Conservation (phyloP, 1,140 invertebrate species). For the Catajapyx aquilonaris region DNA sequence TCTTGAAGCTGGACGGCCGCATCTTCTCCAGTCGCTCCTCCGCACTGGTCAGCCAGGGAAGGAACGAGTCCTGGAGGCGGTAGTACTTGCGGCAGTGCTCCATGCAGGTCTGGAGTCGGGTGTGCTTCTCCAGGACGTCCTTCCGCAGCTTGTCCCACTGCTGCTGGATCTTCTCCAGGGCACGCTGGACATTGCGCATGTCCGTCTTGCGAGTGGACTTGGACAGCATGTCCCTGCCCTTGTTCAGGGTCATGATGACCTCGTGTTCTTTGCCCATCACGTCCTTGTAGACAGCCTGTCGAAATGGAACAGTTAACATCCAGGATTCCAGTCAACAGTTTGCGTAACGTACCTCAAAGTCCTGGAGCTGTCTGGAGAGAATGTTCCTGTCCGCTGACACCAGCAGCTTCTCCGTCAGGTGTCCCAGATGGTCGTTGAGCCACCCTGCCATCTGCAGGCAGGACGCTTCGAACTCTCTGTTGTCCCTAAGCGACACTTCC, state of each 20-base stretch:
- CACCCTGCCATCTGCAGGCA: constrained; percentile 72
- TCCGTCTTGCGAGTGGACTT: constrained; percentile 25
- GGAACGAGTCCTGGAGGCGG: constrained; percentile 56
- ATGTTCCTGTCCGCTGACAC: constrained; percentile 69
- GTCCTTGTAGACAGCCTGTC: constrained; percentile 59
- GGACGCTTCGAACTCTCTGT: constrained; percentile 63
- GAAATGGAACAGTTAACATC: constrained; percentile 10
- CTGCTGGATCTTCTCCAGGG: constrained; percentile 65
- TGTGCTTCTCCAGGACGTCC: constrained; percentile 62
- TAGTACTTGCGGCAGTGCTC: constrained; percentile 85
- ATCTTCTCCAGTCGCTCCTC: constrained; percentile 65
- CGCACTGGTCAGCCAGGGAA: constrained; percentile 67
- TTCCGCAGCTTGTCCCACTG: constrained; percentile 78
- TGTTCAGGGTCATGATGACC: constrained; percentile 81
- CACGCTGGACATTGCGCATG: constrained; percentile 31
- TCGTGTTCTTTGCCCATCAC: constrained; percentile 78
- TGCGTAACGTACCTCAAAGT: constrained; percentile 40
- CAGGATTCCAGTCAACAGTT: background rate
- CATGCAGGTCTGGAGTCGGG: constrained; percentile 63
- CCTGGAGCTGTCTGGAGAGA: constrained; percentile 63
- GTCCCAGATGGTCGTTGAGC: constrained; percentile 52
- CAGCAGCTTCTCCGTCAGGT: constrained; percentile 46
- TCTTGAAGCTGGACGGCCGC: constrained; percentile 52
- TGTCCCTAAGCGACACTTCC: constrained; percentile 60
- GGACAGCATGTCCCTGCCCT: constrained; percentile 53